A percentile compares a stretch with the other conserved stretches of the same genome.
Evolutionary conservation across 2,797 vertebrate genomes (phyloP).

Genomic region (Zenarchopterus dispar): DNA sequence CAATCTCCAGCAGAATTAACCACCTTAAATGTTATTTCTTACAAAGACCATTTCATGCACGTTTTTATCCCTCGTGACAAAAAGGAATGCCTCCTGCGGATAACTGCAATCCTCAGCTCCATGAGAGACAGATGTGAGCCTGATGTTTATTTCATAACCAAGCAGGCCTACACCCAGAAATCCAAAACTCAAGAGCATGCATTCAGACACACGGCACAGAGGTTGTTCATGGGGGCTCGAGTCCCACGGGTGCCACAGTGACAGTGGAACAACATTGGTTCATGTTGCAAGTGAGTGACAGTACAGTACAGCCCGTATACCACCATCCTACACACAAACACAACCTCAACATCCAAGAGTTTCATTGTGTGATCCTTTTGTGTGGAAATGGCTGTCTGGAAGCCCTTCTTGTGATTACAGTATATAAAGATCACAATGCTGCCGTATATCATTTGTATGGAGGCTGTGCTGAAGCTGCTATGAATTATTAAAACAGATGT

Average conservation of each 20-base stretch:
- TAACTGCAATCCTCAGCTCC: slow-evolving; percentile 50
- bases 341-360: slow-evolving; percentile 14
- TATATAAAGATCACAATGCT: slow-evolving; percentile 60
- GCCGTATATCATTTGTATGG: slow-evolving; percentile 53
- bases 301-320: slow-evolving; percentile 31
- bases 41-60: slow-evolving; percentile 47
- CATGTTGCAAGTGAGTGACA: slow-evolving; percentile 72
- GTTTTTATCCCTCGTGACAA: slow-evolving; percentile 64
- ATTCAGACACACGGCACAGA: slow-evolving; percentile 43
- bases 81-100: slow-evolving; percentile 49
- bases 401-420: slow-evolving; percentile 41
- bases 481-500: slow-evolving; percentile 80
- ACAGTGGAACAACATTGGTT: slow-evolving; percentile 61
- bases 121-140: slow-evolving; percentile 45
- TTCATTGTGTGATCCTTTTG: slow-evolving; percentile 43
- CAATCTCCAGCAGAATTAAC: too few species aligned
- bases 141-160: slow-evolving; percentile 76
- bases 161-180: slow-evolving; percentile 37
- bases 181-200: slow-evolving; percentile 12
- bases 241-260: slow-evolving; percentile 58
- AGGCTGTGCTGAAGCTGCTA: slow-evolving; percentile 47
- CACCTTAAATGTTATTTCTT: slow-evolving; percentile 25
- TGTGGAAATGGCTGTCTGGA: slow-evolving; percentile 34
- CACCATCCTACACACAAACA: slow-evolving; percentile 2
- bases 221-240: slow-evolving; percentile 60